Conservation (phyloP, 2,888 invertebrate species). For the Margaritifera margaritifera region DNA sequence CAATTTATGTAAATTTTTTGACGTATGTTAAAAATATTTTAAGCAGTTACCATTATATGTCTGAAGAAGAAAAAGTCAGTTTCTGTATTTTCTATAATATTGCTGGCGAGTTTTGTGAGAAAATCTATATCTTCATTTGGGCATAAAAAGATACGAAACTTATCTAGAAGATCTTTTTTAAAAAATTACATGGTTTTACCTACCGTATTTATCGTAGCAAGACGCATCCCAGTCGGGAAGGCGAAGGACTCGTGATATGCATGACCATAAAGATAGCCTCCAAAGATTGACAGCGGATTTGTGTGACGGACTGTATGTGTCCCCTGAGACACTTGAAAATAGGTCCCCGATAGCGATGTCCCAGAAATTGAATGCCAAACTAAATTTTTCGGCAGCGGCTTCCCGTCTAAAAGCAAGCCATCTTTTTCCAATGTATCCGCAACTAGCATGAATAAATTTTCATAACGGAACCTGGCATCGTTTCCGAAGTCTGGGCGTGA, state of each 20-base stretch:
- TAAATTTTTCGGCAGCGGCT: slow-evolving; percentile 35
- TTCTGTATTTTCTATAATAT: too few relatives aligned
- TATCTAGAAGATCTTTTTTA: background rate
- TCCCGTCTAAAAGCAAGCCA: slow-evolving; percentile 40
- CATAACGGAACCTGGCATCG: slow-evolving; percentile 16
- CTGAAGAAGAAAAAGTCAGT: too few relatives aligned
- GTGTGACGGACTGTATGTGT: slow-evolving; percentile 47
- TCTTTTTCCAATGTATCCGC: slow-evolving; percentile 34
- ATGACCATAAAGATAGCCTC: slow-evolving; percentile 56
- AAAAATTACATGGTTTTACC: slow-evolving; percentile 15
- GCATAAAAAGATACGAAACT: background rate
- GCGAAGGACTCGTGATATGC: slow-evolving; percentile 57
- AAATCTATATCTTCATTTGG: background rate
- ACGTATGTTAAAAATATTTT: too few relatives aligned
- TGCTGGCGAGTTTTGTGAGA: background rate
- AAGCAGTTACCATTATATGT: too few relatives aligned
- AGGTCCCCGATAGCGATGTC: slow-evolving; percentile 34
- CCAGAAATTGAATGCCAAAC: slow-evolving; percentile 40
- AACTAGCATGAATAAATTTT: slow-evolving; percentile 42
- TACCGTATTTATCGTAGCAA: slow-evolving; percentile 37
- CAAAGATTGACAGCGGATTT: slow-evolving; percentile 49
- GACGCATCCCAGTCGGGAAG: slow-evolving; percentile 50
- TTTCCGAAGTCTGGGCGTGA: slow-evolving; percentile 37
- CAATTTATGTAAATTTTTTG: too few relatives aligned
- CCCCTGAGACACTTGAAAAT: slow-evolving; percentile 37